A percentile compares a stretch with the other conserved stretches of the same genome.
phyloP scores from a whole-genome alignment of 2,797 vertebrate species.

The Acrossocheilus wenchowensis region DNA sequence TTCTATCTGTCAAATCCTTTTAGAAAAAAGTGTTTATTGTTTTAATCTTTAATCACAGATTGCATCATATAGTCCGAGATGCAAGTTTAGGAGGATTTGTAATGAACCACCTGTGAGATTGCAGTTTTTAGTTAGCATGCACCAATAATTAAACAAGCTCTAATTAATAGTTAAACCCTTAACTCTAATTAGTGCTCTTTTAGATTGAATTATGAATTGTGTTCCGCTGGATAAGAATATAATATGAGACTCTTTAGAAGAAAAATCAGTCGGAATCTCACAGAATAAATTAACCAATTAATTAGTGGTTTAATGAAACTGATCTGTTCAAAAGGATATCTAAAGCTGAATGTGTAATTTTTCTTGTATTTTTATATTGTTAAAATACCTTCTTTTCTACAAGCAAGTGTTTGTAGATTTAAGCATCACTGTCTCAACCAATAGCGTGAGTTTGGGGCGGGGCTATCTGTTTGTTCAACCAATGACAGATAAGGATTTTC shows the following conservation, averaged over 20 bases:
- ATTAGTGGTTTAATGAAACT: not conserved
- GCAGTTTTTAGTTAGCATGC: not conserved
- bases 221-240: not conserved
- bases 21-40: not conserved
- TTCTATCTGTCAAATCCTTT: not conserved
- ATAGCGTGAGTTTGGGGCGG: not conserved
- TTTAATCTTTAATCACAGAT: conserved; percentile 5
- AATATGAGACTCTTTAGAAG: not conserved
- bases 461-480: not conserved
- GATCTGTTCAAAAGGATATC: not conserved
- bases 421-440: not conserved
- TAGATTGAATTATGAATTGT: not conserved
- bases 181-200: not conserved
- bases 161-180: not conserved
- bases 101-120: conserved; percentile 9
- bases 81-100: not conserved
- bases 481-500: no score
- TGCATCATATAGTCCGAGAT: not conserved
- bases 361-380: not conserved
- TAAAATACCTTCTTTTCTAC: not conserved
- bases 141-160: not conserved
- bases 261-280: not conserved
- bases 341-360: not conserved
- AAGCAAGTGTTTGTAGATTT: not conserved
- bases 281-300: not conserved